Evolutionary conservation across 2,888 invertebrate species (phyloP).

Genomic region (Nasonia oneida): DNA sequence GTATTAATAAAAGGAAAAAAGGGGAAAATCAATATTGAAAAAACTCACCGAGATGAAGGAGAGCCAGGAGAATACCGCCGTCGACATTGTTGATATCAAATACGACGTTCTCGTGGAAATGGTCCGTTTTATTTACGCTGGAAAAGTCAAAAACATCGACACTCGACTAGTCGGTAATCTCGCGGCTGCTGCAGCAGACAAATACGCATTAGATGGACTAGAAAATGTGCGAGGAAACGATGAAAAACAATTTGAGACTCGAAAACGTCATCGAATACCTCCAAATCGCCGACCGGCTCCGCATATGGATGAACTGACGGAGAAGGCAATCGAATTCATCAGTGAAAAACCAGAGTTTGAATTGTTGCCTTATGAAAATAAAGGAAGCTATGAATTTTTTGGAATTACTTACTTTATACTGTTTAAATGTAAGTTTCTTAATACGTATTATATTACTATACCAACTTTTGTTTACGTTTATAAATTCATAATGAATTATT

Average conservation of each 20-base stretch:
- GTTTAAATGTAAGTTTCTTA: too few species aligned
- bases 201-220: not conserved
- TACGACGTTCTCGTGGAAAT: conserved; percentile 83
- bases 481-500: too few species aligned
- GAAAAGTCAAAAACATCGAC: conserved; percentile 94
- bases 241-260: not conserved
- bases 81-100: too few species aligned
- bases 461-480: too few species aligned
- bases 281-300: not conserved
- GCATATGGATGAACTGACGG: not conserved
- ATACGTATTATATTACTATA: too few species aligned
- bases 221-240: conserved; percentile 86
- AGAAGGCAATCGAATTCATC: not conserved
- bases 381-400: too few species aligned
- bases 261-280: not conserved
- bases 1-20: too few species aligned
- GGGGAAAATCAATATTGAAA: too few species aligned
- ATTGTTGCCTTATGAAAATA: not conserved
- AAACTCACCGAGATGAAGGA: too few species aligned
- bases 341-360: not conserved
- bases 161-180: conserved; percentile 82
- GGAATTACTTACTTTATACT: too few species aligned
- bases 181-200: not conserved
- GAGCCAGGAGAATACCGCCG: too few species aligned
- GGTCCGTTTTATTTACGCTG: conserved; percentile 97